Evolutionary conservation across 1,140 invertebrate species (phyloP).

Genomic region (Leptonema lineaticorne): DNA sequence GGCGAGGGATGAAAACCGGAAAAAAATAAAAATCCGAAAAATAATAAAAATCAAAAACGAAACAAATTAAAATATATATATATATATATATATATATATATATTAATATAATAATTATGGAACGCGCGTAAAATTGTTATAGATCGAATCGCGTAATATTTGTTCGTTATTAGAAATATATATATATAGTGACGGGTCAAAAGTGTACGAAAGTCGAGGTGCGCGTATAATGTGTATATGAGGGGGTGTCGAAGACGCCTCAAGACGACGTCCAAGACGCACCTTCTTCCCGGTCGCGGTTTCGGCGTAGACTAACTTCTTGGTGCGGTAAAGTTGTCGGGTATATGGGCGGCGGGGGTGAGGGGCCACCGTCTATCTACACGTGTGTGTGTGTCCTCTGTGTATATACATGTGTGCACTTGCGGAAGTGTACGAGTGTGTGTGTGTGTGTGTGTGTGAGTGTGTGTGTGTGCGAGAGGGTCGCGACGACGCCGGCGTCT

Average conservation of each 20-base stretch:
- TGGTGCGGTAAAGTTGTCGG: slow-evolving; percentile 21
- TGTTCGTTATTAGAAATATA: no score
- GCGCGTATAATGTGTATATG: neutral
- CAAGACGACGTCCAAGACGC: slow-evolving; percentile 28
- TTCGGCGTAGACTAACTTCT: slow-evolving; percentile 25
- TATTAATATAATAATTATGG: no score
- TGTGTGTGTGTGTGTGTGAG: neutral
- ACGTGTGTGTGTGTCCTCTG: neutral
- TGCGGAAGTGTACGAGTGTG: neutral
- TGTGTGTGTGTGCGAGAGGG: neutral
- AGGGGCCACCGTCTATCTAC: neutral
- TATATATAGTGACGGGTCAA: neutral
- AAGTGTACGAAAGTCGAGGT: neutral
- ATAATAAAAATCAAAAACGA: no score
- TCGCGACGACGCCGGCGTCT: slow-evolving; percentile 20
- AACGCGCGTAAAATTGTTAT: neutral
- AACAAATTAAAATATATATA: no score
- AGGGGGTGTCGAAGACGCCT: neutral
- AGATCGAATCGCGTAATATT: no score
- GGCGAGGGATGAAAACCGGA: neutral
- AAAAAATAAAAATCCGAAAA: no score
- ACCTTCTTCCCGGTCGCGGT: slow-evolving; percentile 27
- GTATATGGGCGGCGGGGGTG: neutral
- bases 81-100: no score
- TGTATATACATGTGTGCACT: neutral